These are phyloP conservation scores for Tetanocera ferruginea DNA, from an alignment of 2,888 invertebrate species.

Conservation along the genomic window DNA sequence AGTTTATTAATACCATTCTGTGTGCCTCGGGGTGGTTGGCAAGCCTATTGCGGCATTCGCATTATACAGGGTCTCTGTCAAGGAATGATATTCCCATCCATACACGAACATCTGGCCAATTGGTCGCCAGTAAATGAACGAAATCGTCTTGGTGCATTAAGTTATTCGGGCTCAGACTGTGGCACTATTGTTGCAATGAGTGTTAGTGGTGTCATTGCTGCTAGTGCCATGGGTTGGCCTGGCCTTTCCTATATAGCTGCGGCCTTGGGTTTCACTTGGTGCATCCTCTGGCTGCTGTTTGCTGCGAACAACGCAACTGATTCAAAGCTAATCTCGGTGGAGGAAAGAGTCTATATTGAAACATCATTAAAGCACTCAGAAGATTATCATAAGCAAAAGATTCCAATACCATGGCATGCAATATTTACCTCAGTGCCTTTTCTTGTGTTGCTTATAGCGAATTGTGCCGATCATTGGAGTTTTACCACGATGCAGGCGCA, in stretches of 20 bases:
- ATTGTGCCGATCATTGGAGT: conserved; percentile 75
- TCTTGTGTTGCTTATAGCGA: conserved; percentile 71
- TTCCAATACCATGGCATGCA: conserved; percentile 75
- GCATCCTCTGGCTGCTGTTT: conserved; percentile 72
- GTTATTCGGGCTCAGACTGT: conserved; percentile 75
- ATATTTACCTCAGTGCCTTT: conserved; percentile 78
- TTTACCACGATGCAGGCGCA: too few species aligned
- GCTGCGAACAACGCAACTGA: conserved; percentile 74
- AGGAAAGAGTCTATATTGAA: conserved; percentile 75
- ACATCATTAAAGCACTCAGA: conserved; percentile 62
- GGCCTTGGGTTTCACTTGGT: conserved; percentile 71
- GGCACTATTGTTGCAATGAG: conserved; percentile 78
- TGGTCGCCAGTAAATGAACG: conserved; percentile 78
- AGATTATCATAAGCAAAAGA: conserved; percentile 59
- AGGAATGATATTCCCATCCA: conserved; percentile 76
- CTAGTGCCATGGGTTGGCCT: conserved; percentile 76
- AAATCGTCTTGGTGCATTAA: conserved; percentile 73
- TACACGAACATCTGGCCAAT: conserved; percentile 77
- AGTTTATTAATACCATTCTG: conserved; percentile 78
- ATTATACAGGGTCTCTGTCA: conserved; percentile 78
- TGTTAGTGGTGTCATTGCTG: conserved; percentile 76
- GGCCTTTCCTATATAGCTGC: conserved; percentile 77
- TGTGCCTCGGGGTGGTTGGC: conserved; percentile 76
- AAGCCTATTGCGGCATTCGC: conserved; percentile 74
- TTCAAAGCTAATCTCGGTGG: conserved; percentile 72